Evolutionary conservation across 2,113 vertebrate genomes (phyloP), one percentile per base, ranked within the genome.

Genomic region (Drymodes brunneopygia): DNA sequence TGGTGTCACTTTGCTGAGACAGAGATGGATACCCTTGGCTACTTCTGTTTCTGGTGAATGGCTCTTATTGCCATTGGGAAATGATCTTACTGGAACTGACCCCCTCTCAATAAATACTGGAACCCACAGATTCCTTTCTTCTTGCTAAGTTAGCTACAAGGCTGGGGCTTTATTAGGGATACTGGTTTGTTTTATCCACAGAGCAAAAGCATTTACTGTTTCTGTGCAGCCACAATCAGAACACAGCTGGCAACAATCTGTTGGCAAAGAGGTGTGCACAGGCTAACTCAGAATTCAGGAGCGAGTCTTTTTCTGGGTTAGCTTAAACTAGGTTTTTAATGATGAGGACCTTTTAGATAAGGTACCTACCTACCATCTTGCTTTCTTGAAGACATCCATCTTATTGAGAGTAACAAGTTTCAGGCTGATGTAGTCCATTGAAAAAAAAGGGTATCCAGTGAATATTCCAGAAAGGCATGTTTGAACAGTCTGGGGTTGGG

Each of bases 401-500:
- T 66, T 51, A 3, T 9, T 74, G 45, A 44, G 38, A 36, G 15
- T 8, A 47, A 31, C 47, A 74, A 13, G 18, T 44, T 87, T 85
- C 1, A 6, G 28, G 23, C 48, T 88, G 66, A 29, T 28, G 25
- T 15, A 62, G 35, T 72, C 28, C 38, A 25, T 36, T 48, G 19
- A 17, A 62, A 58, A 57, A 64, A 50, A 51, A 10, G 3, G 4
- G 3, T 45, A 10, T 72, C 9, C 12, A 31, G 8, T 44, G 38
- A 5, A 2, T 36, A 5, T 44, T 47, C 6, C 11, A 22, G 40
- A 33, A 35, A 15, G 0, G 0, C 35, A 3, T 11, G 18, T 53
- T 61, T 44, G 20, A 44, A 7, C 4, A 8, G 16, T 28, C 14
- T 33, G 9, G 25, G 9, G 51, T 10, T 61, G 54, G 50, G 15